Conservation (phyloP, 2,797 vertebrate species). For the Urocyon cinereoargenteus region DNA sequence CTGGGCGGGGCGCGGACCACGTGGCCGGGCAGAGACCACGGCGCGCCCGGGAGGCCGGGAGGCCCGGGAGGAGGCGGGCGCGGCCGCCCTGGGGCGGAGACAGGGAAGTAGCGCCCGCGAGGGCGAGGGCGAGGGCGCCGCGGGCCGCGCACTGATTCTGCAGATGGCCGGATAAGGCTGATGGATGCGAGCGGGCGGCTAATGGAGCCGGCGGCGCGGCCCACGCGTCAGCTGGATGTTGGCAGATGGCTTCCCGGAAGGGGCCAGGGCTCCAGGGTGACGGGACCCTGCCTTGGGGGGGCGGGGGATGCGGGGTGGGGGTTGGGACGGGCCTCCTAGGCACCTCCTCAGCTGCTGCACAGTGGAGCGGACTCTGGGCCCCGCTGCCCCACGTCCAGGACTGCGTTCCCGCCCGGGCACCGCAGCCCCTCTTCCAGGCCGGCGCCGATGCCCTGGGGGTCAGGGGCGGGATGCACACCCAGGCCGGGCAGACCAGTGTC, state of each 20-base stretch:
- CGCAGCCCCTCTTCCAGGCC: not conserved
- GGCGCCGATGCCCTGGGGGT: not conserved
- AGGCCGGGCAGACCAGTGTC: not conserved
- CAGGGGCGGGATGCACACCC: not conserved
- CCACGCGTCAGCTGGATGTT: slow-evolving; percentile 74
- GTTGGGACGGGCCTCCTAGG: not conserved
- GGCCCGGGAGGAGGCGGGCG: not conserved
- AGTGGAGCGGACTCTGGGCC: not conserved
- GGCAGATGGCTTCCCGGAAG: slow-evolving; percentile 60
- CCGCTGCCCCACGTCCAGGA: too few species aligned
- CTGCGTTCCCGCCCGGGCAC: rapidly evolving
- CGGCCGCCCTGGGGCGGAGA: not conserved
- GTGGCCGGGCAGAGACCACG: not conserved
- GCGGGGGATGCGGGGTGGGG: rapidly evolving
- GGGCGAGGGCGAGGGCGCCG: not conserved
- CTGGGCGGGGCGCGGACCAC: slow-evolving; percentile 72
- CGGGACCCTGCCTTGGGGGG: slow-evolving; percentile 11
- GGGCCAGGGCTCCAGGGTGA: not conserved
- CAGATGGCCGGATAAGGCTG: slow-evolving; percentile 81
- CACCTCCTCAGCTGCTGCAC: not conserved
- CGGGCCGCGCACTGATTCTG: not conserved
- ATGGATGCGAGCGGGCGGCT: slow-evolving; percentile 79
- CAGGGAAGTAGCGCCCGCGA: not conserved
- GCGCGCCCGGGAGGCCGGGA: not conserved
- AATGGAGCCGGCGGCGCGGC: slow-evolving; percentile 61